phyloP scores from a whole-genome alignment of 2,797 vertebrate genomes.

The Eulemur rubriventer region DNA sequence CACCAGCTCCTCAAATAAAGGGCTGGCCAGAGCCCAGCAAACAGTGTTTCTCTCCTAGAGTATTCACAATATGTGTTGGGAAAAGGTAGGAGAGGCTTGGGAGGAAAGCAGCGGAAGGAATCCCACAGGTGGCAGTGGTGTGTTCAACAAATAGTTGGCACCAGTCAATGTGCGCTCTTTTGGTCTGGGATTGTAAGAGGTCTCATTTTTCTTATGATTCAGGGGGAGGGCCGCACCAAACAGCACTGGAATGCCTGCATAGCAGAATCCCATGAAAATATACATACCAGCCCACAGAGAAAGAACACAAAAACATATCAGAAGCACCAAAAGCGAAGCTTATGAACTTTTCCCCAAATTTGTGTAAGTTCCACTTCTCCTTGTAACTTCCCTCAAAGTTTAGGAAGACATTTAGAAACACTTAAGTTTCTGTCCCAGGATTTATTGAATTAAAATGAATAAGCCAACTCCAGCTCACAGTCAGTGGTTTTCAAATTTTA shows the following conservation, averaged over 20 bases:
- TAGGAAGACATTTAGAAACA: background rate
- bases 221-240: background rate
- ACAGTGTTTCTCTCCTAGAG: background rate
- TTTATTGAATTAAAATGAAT: background rate
- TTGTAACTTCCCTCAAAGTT: constrained; percentile 4
- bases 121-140: background rate
- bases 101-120: background rate
- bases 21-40: background rate
- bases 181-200: background rate
- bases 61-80: background rate
- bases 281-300: background rate
- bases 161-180: background rate
- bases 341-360: background rate
- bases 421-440: background rate
- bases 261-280: background rate
- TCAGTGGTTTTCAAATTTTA: constrained; percentile 9
- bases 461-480: background rate
- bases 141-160: background rate
- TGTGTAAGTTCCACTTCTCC: background rate
- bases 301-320: background rate
- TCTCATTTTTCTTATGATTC: background rate
- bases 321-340: background rate
- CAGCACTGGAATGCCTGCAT: background rate
- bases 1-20: background rate
- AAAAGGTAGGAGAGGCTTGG: background rate